Conservation (phyloP, 2,888 invertebrate genomes). For the Apotomis turbidana region DNA sequence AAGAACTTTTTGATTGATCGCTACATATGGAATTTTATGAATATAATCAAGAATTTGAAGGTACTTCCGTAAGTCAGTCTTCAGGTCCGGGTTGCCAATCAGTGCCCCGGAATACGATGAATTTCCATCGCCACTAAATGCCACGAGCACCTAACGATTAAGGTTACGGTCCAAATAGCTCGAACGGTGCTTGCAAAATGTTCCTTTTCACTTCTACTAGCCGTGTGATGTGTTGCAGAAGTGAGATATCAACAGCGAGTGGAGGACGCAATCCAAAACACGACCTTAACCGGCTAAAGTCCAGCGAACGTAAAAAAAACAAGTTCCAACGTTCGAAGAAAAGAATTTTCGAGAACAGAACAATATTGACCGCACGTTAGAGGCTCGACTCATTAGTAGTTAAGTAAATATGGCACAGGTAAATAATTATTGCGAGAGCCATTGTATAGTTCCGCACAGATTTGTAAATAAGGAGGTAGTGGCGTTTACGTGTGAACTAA, state of each 20-base stretch:
- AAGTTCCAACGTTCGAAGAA: constrained; percentile 28
- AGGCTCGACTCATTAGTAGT: constrained; percentile 42
- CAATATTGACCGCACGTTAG: constrained; percentile 36
- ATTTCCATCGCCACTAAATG: constrained; percentile 16
- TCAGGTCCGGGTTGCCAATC: constrained; percentile 28
- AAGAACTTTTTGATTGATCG: constrained; percentile 16
- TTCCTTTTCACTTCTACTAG: constrained; percentile 29
- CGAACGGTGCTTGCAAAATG: constrained; percentile 30
- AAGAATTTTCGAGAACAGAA: constrained; percentile 37
- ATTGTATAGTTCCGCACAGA: constrained; percentile 39
- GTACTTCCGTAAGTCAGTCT: constrained; percentile 4
- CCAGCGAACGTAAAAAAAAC: constrained; percentile 28
- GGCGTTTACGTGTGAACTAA: constrained; percentile 40
- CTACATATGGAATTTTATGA: constrained; percentile 13
- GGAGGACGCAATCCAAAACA: constrained; percentile 39
- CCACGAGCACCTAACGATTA: constrained; percentile 26
- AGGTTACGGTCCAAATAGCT: constrained; percentile 34
- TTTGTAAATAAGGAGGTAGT: constrained; percentile 41
- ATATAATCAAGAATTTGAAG: constrained; percentile 18
- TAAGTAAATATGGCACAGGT: constrained; percentile 38
- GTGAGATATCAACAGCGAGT: constrained; percentile 18
- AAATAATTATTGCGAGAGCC: constrained; percentile 31
- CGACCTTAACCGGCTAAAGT: constrained; percentile 44
- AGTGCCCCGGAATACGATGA: constrained; percentile 10
- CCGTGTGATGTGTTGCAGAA: constrained; percentile 11